These are phyloP conservation scores for Climacteris rufus DNA, from an alignment of 2,113 vertebrate genomes.

Conservation along the genomic window DNA sequence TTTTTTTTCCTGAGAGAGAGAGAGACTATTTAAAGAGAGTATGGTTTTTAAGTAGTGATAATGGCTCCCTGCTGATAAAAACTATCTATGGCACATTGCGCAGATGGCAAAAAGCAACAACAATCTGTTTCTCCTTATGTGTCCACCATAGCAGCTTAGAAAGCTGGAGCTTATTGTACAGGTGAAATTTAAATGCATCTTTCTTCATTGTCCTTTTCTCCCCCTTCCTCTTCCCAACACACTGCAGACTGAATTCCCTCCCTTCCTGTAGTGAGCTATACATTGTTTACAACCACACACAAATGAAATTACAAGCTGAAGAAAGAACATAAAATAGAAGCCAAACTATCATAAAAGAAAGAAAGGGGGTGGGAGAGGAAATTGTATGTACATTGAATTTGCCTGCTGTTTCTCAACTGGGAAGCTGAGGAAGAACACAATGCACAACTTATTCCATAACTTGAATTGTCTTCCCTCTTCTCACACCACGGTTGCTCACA, in stretches of 20 bases:
- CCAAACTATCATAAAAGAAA: background rate
- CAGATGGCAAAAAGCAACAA: background rate
- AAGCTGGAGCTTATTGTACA: background rate
- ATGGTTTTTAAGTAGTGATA: background rate
- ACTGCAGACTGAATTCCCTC: background rate
- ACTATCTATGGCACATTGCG: background rate
- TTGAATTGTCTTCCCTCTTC: background rate
- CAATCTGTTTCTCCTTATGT: slow-evolving; percentile 1
- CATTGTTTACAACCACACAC: background rate
- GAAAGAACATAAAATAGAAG: background rate
- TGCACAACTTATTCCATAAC: background rate
- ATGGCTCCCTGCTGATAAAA: slow-evolving; percentile 3
- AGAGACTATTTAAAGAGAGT: background rate
- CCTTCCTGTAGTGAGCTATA: background rate
- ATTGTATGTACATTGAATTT: background rate
- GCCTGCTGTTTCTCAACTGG: background rate
- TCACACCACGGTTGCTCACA: background rate
- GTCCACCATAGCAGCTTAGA: background rate
- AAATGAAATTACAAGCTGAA: background rate
- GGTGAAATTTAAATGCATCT: background rate
- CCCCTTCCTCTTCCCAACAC: background rate
- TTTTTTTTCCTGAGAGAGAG: background rate
- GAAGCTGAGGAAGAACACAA: background rate
- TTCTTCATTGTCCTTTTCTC: background rate
- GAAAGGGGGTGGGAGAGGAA: background rate